Base-by-base conservation (phyloP, 2,888 invertebrate genomes). In the Eristalis arbustorum region DNA sequence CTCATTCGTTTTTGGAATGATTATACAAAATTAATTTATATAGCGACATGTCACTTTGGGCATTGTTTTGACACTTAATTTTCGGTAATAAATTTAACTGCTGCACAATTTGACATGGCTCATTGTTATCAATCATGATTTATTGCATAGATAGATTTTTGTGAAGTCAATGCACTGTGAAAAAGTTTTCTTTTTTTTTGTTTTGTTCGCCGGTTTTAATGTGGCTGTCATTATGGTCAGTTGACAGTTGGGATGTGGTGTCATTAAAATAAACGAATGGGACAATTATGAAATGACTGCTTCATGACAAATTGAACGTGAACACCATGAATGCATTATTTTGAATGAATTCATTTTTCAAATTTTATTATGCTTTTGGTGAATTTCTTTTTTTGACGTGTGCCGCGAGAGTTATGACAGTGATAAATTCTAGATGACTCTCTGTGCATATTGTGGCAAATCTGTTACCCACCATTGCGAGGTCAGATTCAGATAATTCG, bases 1-100 rank as follows among this genome's bases (percentile, higher is more conserved):
- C 49, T 18, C 8, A 6, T 1, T n/a, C 6, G n/a, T 18, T 8
- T 49, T 49, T 49, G 42, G 5, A 6, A 42, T 42, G 31, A 31
- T 42, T 42, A 42, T 42, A n/a, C 13, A 25, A 25, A 40, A 25
- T 34, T 64, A 37, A 74, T 66, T 66, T 14, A 75, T 59, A 42
- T 25, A 8, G 2, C 25, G 40, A 56, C 22, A 8, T 67, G 49
- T 28, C 67, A 67, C 14, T 40, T 37, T 40, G 40, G 8, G 10
- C 40, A 22, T 22, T 22, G 22, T 31, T 31, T 67, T 49, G 67
- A 18, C 42, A 49, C 49, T 59, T 59, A 59, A 59, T 59, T 69
- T 69, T 14, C 18, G 31, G 23, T 42, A 71, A 71, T 71, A 23
- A 71, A 71, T 61, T 71, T 18, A 71, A 28, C 57, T 28, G 61